Conservation (phyloP, 2,797 vertebrate genomes). For the Microcaecilia unicolor region DNA sequence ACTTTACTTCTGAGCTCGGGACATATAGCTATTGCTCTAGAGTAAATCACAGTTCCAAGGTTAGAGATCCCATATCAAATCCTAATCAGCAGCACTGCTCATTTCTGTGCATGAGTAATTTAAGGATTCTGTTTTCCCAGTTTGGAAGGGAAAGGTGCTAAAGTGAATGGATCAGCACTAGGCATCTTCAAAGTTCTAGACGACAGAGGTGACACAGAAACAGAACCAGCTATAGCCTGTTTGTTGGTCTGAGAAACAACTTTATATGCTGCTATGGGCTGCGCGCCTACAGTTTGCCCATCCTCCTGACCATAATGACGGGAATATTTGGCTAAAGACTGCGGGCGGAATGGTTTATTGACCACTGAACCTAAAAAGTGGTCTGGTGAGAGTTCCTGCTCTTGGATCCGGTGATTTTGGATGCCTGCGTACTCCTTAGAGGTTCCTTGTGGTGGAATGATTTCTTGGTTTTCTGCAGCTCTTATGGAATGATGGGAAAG, state of each 20-base stretch:
- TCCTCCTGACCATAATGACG: slow-evolving; percentile 74
- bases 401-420: slow-evolving; percentile 27
- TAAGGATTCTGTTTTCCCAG: slow-evolving; percentile 70
- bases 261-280: slow-evolving; percentile 45
- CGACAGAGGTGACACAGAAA: slow-evolving; percentile 58
- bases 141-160: slow-evolving; percentile 69
- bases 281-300: slow-evolving; percentile 6
- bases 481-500: background rate
- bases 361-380: slow-evolving; percentile 15
- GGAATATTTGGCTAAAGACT: slow-evolving; percentile 83
- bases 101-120: slow-evolving; percentile 10
- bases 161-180: slow-evolving; percentile 56
- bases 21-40: slow-evolving; percentile 14
- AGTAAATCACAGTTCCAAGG: slow-evolving; percentile 2
- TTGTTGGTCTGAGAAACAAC: slow-evolving; percentile 52
- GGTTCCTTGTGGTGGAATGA: background rate
- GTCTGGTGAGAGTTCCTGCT: slow-evolving; percentile 24
- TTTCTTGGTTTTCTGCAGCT: slow-evolving; percentile 25
- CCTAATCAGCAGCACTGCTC: background rate
- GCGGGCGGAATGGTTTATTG: slow-evolving; percentile 74
- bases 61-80: background rate
- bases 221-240: slow-evolving; percentile 57
- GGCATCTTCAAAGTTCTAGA: slow-evolving; percentile 56
- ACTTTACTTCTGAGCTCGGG: slow-evolving; percentile 21
- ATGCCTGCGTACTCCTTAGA: slow-evolving; percentile 15